These are phyloP conservation scores for Zaprionus inermis DNA, from an alignment of 1,140 invertebrate species.

Conservation along the genomic window DNA sequence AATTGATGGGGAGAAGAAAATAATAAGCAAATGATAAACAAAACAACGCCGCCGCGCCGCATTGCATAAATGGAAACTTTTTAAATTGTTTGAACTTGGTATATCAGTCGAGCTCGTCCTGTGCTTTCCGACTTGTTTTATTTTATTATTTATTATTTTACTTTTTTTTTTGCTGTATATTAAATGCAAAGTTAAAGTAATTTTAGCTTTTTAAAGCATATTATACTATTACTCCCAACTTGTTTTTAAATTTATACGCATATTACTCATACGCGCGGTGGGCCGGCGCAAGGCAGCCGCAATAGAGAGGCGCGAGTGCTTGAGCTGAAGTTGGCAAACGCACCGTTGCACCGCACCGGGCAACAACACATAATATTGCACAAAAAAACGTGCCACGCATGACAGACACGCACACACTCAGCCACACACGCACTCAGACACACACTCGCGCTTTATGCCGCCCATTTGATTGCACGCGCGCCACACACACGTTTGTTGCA, in stretches of 20 bases:
- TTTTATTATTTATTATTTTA: too few species aligned
- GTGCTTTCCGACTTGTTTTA: too few species aligned
- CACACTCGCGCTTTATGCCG: constrained; percentile 2
- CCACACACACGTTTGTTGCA: constrained; percentile 51
- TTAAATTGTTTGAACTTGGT: too few species aligned
- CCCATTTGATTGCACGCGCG: constrained; percentile 30
- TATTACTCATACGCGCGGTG: constrained; percentile 64
- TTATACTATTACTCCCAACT: not conserved
- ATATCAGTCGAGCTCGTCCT: too few species aligned
- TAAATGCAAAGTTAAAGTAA: not conserved
- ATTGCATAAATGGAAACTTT: too few species aligned
- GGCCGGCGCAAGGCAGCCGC: not conserved
- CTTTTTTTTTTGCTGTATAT: too few species aligned
- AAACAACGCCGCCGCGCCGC: too few species aligned
- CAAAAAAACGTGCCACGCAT: constrained; percentile 77
- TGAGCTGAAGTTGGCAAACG: constrained; percentile 17
- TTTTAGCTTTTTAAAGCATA: not conserved
- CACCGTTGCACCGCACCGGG: constrained; percentile 26
- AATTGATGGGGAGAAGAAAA: too few species aligned
- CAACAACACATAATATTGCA: constrained; percentile 56
- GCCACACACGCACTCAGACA: constrained; percentile 30
- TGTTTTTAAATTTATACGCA: constrained; percentile 6
- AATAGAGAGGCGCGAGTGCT: not conserved
- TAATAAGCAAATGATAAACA: too few species aligned
- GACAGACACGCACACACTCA: constrained; percentile 43